These are phyloP conservation scores for Ips nitidus DNA, from an alignment of 1,140 invertebrate species.

Conservation along the genomic window DNA sequence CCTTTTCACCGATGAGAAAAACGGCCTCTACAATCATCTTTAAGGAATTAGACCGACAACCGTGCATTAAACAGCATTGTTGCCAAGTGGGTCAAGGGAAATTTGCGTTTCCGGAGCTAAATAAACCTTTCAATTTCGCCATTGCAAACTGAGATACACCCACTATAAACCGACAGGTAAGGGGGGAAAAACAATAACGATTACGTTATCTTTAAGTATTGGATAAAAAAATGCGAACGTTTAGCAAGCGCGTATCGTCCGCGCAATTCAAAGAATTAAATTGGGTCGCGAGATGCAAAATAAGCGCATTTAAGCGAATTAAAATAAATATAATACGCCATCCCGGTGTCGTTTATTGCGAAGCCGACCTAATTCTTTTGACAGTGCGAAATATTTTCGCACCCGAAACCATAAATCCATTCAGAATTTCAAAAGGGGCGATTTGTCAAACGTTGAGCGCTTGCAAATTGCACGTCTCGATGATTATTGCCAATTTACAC, in stretches of 20 bases:
- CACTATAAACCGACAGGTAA: too few relatives aligned
- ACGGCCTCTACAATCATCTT: background rate
- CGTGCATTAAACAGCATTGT: constrained; percentile 13
- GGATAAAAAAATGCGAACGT: background rate
- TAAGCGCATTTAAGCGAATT: constrained; percentile 32
- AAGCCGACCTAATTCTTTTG: constrained; percentile 26
- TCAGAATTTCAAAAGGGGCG: too few relatives aligned
- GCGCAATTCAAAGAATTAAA: constrained; percentile 22
- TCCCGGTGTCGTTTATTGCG: constrained; percentile 25
- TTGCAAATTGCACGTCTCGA: too few relatives aligned
- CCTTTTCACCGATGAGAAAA: background rate
- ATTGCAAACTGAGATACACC: background rate
- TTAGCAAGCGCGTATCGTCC: background rate
- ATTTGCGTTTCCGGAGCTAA: constrained; percentile 20
- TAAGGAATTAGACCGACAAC: constrained; percentile 7
- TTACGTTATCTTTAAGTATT: background rate
- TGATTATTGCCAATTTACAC: too few relatives aligned
- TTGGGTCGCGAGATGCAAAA: constrained; percentile 30
- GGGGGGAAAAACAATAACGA: too few relatives aligned
- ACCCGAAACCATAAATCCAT: too few relatives aligned
- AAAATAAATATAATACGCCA: constrained; percentile 27
- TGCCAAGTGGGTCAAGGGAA: constrained; percentile 30
- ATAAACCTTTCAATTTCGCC: constrained; percentile 19
- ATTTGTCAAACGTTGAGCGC: too few relatives aligned
- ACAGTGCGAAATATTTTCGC: constrained; percentile 4